These are phyloP conservation scores for Ophioderma brevispina DNA, from an alignment of 35 echinoderm and acorn worm genomes.

Conservation along the genomic window DNA sequence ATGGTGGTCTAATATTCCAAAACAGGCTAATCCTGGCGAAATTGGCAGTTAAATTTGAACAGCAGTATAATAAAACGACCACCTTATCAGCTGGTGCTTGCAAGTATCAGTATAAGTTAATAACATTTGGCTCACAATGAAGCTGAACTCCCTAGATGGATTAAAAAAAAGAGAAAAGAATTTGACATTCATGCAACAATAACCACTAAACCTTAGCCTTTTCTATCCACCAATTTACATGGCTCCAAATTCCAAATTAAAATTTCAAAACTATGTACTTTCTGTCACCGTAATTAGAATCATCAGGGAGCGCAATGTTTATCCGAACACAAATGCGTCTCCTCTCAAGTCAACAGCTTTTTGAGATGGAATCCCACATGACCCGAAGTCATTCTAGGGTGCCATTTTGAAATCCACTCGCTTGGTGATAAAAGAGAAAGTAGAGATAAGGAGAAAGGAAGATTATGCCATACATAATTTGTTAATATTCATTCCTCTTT, in stretches of 20 bases:
- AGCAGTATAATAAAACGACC: no score
- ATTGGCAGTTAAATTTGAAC: no score
- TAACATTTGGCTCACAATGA: no score
- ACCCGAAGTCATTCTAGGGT: background rate
- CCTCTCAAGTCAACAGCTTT: background rate
- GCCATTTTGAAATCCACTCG: background rate
- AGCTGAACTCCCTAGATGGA: no score
- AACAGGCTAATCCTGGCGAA: no score
- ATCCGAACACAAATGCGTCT: background rate
- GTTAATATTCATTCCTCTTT: background rate
- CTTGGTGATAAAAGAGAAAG: no score
- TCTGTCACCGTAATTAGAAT: background rate
- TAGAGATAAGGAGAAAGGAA: no score
- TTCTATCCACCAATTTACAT: background rate
- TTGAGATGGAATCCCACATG: background rate
- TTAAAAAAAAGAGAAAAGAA: no score
- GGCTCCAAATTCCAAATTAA: background rate
- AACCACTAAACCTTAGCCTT: background rate
- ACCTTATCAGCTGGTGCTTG: no score
- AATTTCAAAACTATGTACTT: background rate
- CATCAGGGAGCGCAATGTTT: background rate
- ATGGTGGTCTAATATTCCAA: no score
- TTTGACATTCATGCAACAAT: background rate
- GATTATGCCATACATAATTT: background rate
- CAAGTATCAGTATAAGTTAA: no score